Evolutionary conservation across 2,888 invertebrate species (phyloP), one percentile per base, ranked within the genome.

Genomic region (Drosophila pegasa): DNA sequence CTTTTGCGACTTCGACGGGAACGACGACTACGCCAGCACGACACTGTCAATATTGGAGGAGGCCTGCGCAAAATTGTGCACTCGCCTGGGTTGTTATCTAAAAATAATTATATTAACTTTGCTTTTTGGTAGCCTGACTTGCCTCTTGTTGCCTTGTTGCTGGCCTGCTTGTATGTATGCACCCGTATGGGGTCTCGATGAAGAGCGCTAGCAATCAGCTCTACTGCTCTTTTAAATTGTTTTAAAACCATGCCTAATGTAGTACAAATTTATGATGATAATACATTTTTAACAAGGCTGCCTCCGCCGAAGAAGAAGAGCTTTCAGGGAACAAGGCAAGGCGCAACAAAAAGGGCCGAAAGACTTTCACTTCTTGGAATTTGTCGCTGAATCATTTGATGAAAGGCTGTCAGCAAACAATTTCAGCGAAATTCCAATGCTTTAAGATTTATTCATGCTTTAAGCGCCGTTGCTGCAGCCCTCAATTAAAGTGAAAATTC

Each of bases 71-170:
- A 79, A 89, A 81, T 86, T 89, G 85, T 89, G 86, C 86, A 86
- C 78, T 87, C 86, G 78, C 83, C 71, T 89, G 89, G 82, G 85
- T 87, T 86, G 77, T 79, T 86, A 79, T 87, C 88, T 87, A 89
- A 76, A 85, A 87, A 85, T 85, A 89, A 89, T 87, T 85, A 78
- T 87, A 89, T 85, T 85, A 85, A 87, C 86, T 89, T 89, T 85
- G 86, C 74, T 87, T 81, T 78, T 75, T 88, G 88, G 65, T 71
- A 64, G 31, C 38, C 57, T 25, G 66, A 47, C 59, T 58, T 71
- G 67, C n/a, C 14, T 50, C 22, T 63, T 71, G 69, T 33, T 57
- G 35, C 50, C 22, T 63, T 71, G 69, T 33, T 57, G 35, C 50
- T 16, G 59, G 51, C 38, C 20, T 55, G 45, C 6, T 7, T 35